Evolutionary conservation across 2,113 vertebrate species (phyloP), one percentile per base, ranked within the genome.

Genomic region (Petromus typicus): DNA sequence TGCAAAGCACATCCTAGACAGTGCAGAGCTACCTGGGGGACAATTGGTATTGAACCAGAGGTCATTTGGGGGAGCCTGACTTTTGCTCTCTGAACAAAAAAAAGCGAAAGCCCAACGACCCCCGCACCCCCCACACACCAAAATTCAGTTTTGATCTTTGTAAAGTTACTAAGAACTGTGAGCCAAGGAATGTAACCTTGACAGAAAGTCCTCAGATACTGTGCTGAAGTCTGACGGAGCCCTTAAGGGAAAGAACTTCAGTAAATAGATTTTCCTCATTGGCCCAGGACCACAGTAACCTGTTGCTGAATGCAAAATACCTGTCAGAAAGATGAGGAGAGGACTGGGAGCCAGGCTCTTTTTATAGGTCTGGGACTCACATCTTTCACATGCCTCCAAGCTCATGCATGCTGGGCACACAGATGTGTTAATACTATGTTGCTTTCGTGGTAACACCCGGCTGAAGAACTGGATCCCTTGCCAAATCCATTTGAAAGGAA

Each of bases 401-500:
- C 27, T 67, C 57, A 0, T 37, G 86, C 97, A 14, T 0, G 71
- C 40, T 6, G 6, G 78, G 64, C 86, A 54, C 75, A 89, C 80
- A 92, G 95, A 89, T 91, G 90, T 93, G 95, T 92, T 78, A 93
- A 88, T 94, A 37, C 79, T 25, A 4, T 88, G 81, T 87, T 80
- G 91, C 92, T 96, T 94, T 97, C 97, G 96, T 97, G 97, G 97
- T 98, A 96, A 93, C 98, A 97, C 97, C 96, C 97, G 98, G 98
- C 97, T 96, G 98, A 98, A 98, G 97, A 98, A 98, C 89, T 90
- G 91, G 96, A 64, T 96, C 91, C 82, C 97, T 98, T 98, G 98
- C 98, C 98, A 98, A 98, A 97, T 97, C 86, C 76, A 95, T 98
- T 97, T 97, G 98, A 98, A 98, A 98, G 98, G 98, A 98, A 98